Evolutionary conservation across 2,888 invertebrate genomes (phyloP).

Genomic region (Agrochola macilenta): DNA sequence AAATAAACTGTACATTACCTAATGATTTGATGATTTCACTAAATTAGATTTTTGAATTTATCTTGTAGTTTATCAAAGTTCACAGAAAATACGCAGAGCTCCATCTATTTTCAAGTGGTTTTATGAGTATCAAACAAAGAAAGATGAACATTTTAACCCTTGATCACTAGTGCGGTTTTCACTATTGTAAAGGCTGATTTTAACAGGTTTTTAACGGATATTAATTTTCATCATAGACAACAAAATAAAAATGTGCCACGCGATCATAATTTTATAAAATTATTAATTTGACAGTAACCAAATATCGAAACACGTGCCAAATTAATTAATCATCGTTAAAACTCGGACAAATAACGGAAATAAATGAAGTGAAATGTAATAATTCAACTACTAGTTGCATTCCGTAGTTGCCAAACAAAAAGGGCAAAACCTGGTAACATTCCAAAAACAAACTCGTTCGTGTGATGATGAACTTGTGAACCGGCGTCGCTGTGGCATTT

Average conservation of each 20-base stretch:
- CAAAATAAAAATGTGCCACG: slow-evolving; percentile 79
- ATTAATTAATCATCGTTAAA: slow-evolving; percentile 54
- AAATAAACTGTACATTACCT: background rate
- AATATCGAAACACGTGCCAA: slow-evolving; percentile 76
- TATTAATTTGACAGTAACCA: slow-evolving; percentile 77
- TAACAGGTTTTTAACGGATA: slow-evolving; percentile 15
- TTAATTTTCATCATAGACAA: slow-evolving; percentile 72
- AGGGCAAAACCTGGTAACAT: slow-evolving; percentile 86
- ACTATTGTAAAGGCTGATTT: background rate
- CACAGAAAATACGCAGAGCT: background rate
- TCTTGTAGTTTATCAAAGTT: background rate
- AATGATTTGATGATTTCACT: background rate
- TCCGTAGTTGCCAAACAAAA: slow-evolving; percentile 67
- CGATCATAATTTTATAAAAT: slow-evolving; percentile 78
- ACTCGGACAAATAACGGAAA: slow-evolving; percentile 45
- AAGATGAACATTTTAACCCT: background rate
- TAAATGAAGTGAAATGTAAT: slow-evolving; percentile 68
- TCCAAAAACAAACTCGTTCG: slow-evolving; percentile 86
- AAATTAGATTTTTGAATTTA: background rate
- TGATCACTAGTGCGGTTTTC: background rate
- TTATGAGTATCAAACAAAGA: background rate
- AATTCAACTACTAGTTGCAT: slow-evolving; percentile 56
- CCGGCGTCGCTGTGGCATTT: slow-evolving; percentile 89
- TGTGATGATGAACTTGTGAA: slow-evolving; percentile 89
- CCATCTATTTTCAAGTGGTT: background rate